Evolutionary conservation across 2,888 invertebrate species (phyloP), one percentile per base, ranked within the genome.

Genomic region (Imbricaverruca yamaguchii): DNA sequence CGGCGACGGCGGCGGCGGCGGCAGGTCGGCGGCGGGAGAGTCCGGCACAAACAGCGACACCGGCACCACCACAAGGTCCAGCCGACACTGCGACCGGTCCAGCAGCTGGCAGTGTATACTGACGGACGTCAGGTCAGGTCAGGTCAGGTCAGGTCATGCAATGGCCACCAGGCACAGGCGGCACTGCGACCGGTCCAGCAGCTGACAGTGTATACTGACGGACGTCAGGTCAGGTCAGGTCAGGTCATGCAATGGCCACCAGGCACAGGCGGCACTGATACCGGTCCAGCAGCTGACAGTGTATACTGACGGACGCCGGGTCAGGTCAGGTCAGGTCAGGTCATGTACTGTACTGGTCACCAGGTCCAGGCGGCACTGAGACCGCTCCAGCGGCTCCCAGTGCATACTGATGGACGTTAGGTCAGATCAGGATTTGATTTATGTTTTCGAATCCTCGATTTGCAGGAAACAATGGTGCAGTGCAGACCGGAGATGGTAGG

Each of bases 41-140:
- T 88, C 87, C 85, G 87, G 83, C 53, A 82, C 81, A 39, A 84
- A 84, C 21, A 82, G 81, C 18, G 82, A 79, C 69, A 84, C 86
- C 0, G 96, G 95, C 81, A 97, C 90, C 53, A 97, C 89, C 56
- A 94, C 92, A 84, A 98, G 87, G 86, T 96, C 95, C 82, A 97
- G 89, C 23, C 93, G 90, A 86, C 94, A 93, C 87, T 98, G 98
- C 83, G 92, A 91, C 1, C 98, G 89, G 86, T 97, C 94, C 85
- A 98, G 87, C n/a, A 97, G 88, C 86, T 97, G 95, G 18, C 93
- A 92, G 95, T 97, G 97, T 25, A 97, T 92, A 86, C 96, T 96
- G 88, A 0, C 86, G 87, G 82, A 80, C n/a, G n/a, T n/a, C n/a
- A n/a, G n/a, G n/a, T n/a, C n/a, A n/a, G n/a, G n/a, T n/a, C n/a